Evolutionary conservation across 2,113 vertebrate species (phyloP), one percentile per base, ranked within the genome.

Genomic region (Gyps fulvus): DNA sequence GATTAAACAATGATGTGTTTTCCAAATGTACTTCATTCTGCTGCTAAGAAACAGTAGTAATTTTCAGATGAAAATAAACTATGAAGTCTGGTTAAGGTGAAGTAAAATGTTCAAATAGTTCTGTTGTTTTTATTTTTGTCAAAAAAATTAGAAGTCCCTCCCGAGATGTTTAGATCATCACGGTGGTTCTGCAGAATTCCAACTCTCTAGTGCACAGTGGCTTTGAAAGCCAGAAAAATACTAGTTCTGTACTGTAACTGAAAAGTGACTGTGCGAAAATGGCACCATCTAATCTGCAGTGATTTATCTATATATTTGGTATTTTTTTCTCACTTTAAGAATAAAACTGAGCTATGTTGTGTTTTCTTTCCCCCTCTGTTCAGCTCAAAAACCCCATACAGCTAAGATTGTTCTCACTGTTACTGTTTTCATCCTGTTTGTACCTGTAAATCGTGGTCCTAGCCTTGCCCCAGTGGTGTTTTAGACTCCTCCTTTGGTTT

Each of bases 211-310:
- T 63, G 52, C 16, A 27, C 22, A 17, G 4, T 43, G 43, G 13
- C 38, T 93, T 83, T 73, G 38, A 87, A 96, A 91, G 34, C 2
- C 29, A 74, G 29, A 59, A 81, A 74, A 73, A 34, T 50, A 15
- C 8, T 58, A 8, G 23, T 92, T 81, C 36, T 10, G 17, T 34
- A 83, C 29, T 86, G 19, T 80, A 76, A 54, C 25, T 76, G 58
- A 29, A 77, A 76, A 59, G 14, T 63, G 42, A 36, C 14, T 0
- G 0, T 76, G 38, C 2, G 2, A 69, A 91, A 92, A 61, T n/a
- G 71, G 45, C 38, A 29, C 52, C 9, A 7, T 20, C 18, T 38
- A 20, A 38, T 70, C 36, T 90, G 21, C 55, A 43, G 49, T 52
- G 84, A 40, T 70, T 66, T 69, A 42, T 59, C 26, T 87, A 36